Evolutionary conservation across 2,113 vertebrate genomes (phyloP).

Genomic region (Noctilio leporinus): DNA sequence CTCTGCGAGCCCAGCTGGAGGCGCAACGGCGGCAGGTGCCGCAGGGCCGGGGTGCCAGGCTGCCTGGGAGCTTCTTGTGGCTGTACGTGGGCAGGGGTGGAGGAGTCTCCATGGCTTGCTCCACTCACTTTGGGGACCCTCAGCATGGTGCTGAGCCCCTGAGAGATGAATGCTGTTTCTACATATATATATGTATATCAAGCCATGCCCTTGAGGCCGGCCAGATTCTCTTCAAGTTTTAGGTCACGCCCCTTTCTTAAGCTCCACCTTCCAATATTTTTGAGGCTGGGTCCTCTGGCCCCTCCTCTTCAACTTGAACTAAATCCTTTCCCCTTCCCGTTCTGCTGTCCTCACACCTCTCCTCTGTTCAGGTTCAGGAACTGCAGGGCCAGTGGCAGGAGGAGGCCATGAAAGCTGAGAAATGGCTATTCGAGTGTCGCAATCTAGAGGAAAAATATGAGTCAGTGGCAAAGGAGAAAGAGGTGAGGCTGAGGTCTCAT

Average conservation of each 20-base stretch:
- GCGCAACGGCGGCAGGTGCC: constrained; percentile 85
- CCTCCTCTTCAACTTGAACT: background rate
- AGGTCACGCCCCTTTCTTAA: background rate
- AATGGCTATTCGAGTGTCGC: constrained; percentile 91
- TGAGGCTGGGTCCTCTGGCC: background rate
- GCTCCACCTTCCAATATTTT: background rate
- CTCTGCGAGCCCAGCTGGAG: constrained; percentile 85
- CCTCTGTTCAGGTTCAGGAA: constrained; percentile 82
- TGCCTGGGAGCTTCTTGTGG: background rate
- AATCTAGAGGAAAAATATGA: constrained; percentile 89
- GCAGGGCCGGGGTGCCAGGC: background rate
- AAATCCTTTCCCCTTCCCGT: background rate
- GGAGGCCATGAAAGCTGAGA: constrained; percentile 90
- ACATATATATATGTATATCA: background rate
- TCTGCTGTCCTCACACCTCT: no score
- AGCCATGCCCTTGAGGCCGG: background rate
- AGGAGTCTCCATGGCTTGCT: no score
- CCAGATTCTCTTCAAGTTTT: no score
- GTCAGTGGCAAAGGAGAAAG: constrained; percentile 86
- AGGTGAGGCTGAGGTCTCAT: constrained; percentile 77
- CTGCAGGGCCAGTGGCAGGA: constrained; percentile 84
- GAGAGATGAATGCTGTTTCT: background rate
- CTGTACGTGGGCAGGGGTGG: background rate
- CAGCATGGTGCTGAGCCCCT: rapidly evolving
- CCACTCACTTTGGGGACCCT: background rate